Evolutionary conservation across 2,113 vertebrate species (phyloP).

Genomic region (Neopipo cinnamomea): DNA sequence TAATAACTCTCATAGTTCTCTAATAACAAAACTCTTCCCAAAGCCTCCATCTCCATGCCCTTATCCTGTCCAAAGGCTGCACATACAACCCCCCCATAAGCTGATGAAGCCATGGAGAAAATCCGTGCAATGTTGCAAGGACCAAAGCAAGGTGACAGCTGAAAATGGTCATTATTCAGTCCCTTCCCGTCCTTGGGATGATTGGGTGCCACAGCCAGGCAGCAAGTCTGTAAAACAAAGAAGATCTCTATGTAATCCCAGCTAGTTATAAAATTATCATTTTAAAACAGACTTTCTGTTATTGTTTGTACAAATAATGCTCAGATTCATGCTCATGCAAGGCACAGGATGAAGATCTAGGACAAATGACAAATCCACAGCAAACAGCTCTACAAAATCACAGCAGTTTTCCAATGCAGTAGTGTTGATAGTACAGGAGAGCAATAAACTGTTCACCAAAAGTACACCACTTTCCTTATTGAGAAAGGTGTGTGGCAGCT

Average conservation of each 20-base stretch:
- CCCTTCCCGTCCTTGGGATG: not conserved
- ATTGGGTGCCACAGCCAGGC: not conserved
- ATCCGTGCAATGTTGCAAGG: not conserved
- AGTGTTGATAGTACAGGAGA: not conserved
- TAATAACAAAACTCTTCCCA: not conserved
- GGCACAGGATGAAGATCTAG: not conserved
- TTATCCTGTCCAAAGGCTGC: not conserved
- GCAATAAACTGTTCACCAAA: not conserved
- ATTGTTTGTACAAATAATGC: not conserved
- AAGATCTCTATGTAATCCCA: not conserved
- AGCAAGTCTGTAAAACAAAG: not conserved
- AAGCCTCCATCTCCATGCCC: not conserved
- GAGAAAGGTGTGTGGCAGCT: not conserved
- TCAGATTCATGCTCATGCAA: not conserved
- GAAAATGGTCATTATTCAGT: not conserved
- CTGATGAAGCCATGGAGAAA: not conserved
- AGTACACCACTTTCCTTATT: not conserved
- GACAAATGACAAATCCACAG: not conserved
- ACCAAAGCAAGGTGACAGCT: not conserved
- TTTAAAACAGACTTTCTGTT: not conserved
- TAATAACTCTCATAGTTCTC: not conserved
- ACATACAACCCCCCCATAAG: fast-evolving
- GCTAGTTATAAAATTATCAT: not conserved
- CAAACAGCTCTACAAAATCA: not conserved
- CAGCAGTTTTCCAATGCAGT: not conserved